Evolutionary conservation across 2,888 invertebrate genomes (phyloP), one percentile per base, ranked within the genome.

Genomic region (Drosophila basisetae): DNA sequence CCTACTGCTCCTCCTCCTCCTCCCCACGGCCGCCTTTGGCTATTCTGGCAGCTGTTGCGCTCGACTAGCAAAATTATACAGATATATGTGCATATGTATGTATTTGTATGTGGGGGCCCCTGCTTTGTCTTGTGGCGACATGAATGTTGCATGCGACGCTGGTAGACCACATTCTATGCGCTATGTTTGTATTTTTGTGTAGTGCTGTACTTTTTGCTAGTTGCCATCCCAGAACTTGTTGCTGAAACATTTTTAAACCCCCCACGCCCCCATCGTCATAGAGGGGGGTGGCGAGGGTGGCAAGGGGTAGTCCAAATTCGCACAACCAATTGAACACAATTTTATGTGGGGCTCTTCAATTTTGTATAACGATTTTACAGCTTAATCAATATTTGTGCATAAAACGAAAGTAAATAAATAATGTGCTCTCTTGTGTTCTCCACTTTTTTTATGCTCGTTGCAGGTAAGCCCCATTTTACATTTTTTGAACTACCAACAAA

Each of bases 381-480:
- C 87, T 89, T 86, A 89, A 90, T 87, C 90, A 87, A 87, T 90
- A 89, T 86, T 77, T 75, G 70, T 80, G 73, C 78, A 80, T 87
- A 78, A 87, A 89, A 89, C 72, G 73, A 82, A 75, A 83, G 84
- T 82, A 83, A 78, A 80, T 83, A 70, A 83, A 62, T 73, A 66
- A 61, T 73, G 61, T 70, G 37, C 54, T 60, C 47, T 33, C 11
- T 25, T 58, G 13, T 50, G 7, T 66, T 66, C 28, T 39, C n/a
- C 25, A n/a, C 31, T 16, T 22, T 55, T 87, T 83, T 87, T 83
- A 82, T 83, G 78, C 76, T 76, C 80, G 56, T 77, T 91, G 77
- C 89, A 90, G 91, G 91, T 91, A 90, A 91, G 85, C 89, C 67
- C 66, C 67, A 75, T 86, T 90, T 85, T 76, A 82, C 80, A 82